Conservation (phyloP, 2,113 vertebrate genomes). For the Onychorhynchus coronatus region DNA sequence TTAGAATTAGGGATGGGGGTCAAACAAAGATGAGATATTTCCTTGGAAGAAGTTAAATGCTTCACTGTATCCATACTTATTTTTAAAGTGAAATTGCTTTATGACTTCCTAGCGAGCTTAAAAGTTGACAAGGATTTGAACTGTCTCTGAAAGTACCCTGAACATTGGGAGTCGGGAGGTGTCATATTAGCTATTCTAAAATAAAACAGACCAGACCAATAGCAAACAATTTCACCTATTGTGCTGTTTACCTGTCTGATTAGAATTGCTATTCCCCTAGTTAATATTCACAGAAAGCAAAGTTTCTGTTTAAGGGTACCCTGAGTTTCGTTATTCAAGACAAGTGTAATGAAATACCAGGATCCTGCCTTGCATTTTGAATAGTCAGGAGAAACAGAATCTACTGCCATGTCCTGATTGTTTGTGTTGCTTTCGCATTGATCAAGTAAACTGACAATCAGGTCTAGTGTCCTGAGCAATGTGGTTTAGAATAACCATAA, state of each 20-base stretch:
- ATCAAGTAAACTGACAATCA: neutral
- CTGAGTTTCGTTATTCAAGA: neutral
- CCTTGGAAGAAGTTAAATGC: neutral
- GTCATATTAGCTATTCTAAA: neutral
- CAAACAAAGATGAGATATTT: neutral
- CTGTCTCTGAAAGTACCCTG: neutral
- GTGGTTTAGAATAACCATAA: neutral
- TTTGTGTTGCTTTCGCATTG: neutral
- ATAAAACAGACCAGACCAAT: neutral
- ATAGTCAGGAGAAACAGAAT: neutral
- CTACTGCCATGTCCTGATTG: neutral
- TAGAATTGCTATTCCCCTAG: neutral
- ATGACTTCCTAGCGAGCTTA: neutral
- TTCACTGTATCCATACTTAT: neutral
- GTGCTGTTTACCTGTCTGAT: neutral
- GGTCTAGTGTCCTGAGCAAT: neutral
- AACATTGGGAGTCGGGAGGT: neutral
- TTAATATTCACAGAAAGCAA: neutral
- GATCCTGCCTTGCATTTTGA: neutral
- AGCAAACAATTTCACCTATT: neutral
- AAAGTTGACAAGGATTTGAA: neutral
- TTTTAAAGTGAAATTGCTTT: slow-evolving; percentile 10
- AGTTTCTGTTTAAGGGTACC: neutral
- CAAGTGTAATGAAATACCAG: neutral
- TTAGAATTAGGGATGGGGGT: neutral